Evolutionary conservation across 1,140 invertebrate species (phyloP).

Genomic region (Mizuhopecten yessoensis): DNA sequence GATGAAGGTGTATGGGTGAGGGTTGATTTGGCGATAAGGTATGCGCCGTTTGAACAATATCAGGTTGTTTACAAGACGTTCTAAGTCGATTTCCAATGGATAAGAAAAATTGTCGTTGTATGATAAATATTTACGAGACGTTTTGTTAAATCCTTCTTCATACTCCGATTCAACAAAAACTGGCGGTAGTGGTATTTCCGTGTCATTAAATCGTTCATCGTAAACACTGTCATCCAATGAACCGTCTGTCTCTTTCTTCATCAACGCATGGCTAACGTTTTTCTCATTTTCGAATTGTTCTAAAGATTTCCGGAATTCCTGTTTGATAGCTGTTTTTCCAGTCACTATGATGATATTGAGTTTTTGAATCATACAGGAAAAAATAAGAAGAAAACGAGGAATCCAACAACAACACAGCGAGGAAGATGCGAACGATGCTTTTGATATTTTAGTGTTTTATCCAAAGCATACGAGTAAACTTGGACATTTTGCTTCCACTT

Average conservation of each 20-base stretch:
- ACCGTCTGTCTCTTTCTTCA: not conserved
- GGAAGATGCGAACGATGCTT: not conserved
- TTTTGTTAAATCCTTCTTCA: not conserved
- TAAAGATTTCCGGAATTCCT: not conserved
- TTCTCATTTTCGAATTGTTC: not conserved
- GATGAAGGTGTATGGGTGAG: not conserved
- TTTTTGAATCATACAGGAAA: slow-evolving; percentile 9
- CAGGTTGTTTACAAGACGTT: not conserved
- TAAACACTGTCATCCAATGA: not conserved
- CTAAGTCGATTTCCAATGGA: not conserved
- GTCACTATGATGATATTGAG: not conserved
- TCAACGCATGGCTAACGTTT: not conserved
- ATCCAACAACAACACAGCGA: not conserved
- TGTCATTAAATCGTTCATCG: not conserved
- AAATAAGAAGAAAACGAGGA: not conserved
- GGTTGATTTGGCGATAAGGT: not conserved
- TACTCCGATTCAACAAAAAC: not conserved
- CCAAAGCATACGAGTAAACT: not conserved
- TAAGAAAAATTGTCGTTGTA: slow-evolving; percentile 18
- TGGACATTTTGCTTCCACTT: not conserved
- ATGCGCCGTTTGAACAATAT: slow-evolving; percentile 17
- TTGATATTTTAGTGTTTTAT: not conserved
- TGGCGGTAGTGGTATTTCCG: not conserved
- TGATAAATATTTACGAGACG: not conserved
- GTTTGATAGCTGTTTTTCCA: slow-evolving; percentile 2